Base-by-base conservation (phyloP, 2,888 invertebrate genomes). In the Pachydiplax longipennis region DNA sequence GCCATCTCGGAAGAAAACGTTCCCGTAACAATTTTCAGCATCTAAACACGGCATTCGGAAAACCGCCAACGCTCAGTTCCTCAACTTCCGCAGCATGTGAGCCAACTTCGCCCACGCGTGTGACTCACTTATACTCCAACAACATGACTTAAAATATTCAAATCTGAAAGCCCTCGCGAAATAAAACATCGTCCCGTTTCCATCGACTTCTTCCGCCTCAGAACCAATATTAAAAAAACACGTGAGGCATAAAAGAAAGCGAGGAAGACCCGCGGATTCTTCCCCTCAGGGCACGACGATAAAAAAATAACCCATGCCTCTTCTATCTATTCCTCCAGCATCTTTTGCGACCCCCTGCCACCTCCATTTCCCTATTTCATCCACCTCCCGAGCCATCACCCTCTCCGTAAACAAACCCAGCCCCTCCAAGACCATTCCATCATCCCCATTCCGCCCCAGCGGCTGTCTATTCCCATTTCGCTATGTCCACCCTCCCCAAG, bases 351-450 rank as follows among this genome's bases (percentile, higher is more conserved):
- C 22, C 87, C 22, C 37, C 53, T 53, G 53, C 53, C 44, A 10
- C 44, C 15, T 1, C 53, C 53, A 53, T 53, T 53, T 83, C 31
- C 35, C 87, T 87, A 87, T 58, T n/a, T 12, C 53, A 31, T 83
- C 48, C 81, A 4, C 87, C 87, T 61, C 87, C 58, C 48, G 1
- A 18, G 35, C 53, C 35, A 53, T 53, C 61, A 37, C 87, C 87
- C 61, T n/a, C 61, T 87, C 37, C 61, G 61, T 37, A 65, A 87
- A 87, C 87, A 87, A 87, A 65, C 61, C 58, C 31, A 58, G 44
- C 35, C 61, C 61, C n/a, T 35, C 35, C 8, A 87, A 61, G 61
- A 65, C 87, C 87, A 87, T 87, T 87, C 87, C 87, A 87, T 87
- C 87, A 87, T 87, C 40, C 87, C 61, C 61, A 58, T 87, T 87